Percentiles rank a stretch among this genome's conserved stretches.
These are phyloP conservation scores for Byasa hedistus DNA, from an alignment of 2,888 invertebrate species.

Conservation along the genomic window DNA sequence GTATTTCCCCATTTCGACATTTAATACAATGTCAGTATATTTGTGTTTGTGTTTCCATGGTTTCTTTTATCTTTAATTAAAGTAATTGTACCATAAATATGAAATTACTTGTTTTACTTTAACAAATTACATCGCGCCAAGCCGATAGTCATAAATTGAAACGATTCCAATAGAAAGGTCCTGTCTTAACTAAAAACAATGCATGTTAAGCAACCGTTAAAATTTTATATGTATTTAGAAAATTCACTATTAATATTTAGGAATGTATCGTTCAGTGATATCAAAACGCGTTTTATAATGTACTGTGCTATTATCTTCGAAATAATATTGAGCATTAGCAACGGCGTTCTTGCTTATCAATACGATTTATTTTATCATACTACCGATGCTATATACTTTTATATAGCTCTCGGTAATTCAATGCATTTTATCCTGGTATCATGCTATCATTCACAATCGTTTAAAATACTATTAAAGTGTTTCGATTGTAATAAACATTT, in stretches of 20 bases:
- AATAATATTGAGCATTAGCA: neutral
- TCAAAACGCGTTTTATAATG: constrained; percentile 3
- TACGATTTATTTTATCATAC: neutral
- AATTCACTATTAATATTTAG: constrained; percentile 20
- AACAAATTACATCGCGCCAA: neutral
- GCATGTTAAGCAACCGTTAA: constrained; percentile 9
- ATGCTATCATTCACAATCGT: constrained; percentile 7
- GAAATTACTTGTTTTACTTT: neutral
- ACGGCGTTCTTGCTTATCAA: constrained; percentile 1
- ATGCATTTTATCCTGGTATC: constrained; percentile 2
- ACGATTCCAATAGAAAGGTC: neutral
- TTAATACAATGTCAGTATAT: neutral
- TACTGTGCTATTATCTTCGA: neutral
- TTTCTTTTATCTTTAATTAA: neutral
- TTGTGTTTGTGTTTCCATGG: constrained; percentile 9
- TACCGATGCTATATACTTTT: neutral
- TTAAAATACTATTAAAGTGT: constrained; percentile 6
- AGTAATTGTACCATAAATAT: neutral
- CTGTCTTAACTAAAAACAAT: neutral
- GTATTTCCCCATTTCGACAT: too few species aligned
- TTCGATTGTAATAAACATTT: neutral
- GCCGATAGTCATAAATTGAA: neutral
- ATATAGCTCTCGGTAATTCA: constrained; percentile 1
- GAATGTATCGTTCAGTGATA: constrained; percentile 9
- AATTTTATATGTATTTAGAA: neutral